phyloP scores from a whole-genome alignment of 1,140 invertebrate genomes.

The Leptinotarsa lineolata region DNA sequence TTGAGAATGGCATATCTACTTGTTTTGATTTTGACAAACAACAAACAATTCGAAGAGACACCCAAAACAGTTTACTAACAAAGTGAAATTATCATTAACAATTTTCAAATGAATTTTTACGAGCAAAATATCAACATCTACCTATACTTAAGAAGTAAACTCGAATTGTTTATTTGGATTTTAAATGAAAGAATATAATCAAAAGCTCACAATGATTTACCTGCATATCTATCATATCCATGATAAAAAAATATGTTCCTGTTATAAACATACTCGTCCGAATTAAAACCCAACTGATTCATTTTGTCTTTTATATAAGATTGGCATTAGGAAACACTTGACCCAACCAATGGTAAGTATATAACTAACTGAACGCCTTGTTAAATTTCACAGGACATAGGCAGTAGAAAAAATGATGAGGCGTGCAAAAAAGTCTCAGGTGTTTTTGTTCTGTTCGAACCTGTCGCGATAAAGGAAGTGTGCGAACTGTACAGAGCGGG shows the following conservation, averaged over 20 bases:
- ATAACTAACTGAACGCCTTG: neutral
- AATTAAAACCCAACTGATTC: constrained; percentile 13
- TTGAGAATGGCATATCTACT: too few species aligned
- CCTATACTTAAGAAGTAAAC: too few species aligned
- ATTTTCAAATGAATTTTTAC: too few species aligned
- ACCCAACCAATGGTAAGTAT: neutral
- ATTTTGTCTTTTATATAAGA: constrained; percentile 10
- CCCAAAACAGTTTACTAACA: too few species aligned
- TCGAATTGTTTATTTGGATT: too few species aligned
- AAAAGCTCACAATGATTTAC: neutral
- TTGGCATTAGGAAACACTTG: neutral
- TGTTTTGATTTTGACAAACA: too few species aligned
- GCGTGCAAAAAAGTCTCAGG: constrained; percentile 11
- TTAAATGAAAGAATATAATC: too few species aligned
- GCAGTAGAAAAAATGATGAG: constrained; percentile 7
- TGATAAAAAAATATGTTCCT: neutral
- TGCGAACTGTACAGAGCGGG: neutral
- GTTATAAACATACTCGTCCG: neutral
- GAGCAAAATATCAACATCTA: too few species aligned
- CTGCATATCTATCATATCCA: neutral
- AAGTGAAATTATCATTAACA: too few species aligned
- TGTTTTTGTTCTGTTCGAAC: constrained; percentile 5
- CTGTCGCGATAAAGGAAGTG: neutral
- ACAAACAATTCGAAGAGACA: too few species aligned
- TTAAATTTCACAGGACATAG: neutral